Conservation (phyloP, 2,113 vertebrate genomes). For the Nestor notabilis region DNA sequence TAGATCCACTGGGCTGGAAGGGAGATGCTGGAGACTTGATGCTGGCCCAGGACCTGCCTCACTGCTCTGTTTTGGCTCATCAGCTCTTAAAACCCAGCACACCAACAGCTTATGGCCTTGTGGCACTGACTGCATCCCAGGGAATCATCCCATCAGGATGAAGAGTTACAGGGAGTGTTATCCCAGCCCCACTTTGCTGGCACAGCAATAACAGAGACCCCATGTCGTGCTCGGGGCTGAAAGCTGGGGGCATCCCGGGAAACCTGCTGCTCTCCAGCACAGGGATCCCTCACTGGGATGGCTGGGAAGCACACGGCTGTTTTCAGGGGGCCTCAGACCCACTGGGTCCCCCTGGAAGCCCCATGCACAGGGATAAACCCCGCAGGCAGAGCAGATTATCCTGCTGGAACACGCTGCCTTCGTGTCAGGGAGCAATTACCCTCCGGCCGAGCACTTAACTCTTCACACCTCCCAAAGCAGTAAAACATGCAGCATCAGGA, state of each 20-base stretch:
- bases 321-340: background rate
- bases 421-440: background rate
- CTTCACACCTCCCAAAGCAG: background rate
- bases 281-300: background rate
- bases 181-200: background rate
- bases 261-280: background rate
- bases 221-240: accelerated
- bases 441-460: background rate
- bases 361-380: background rate
- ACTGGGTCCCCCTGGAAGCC: background rate
- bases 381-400: background rate
- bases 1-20: accelerated
- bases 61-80: accelerated
- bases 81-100: background rate
- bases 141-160: background rate
- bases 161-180: background rate
- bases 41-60: accelerated
- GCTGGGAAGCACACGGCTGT: accelerated
- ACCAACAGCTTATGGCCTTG: accelerated
- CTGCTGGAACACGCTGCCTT: slow-evolving; percentile 2
- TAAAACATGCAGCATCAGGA: background rate
- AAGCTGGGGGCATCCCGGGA: background rate
- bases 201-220: background rate
- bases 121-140: background rate
- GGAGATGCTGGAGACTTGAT: background rate